A percentile compares a stretch with the other conserved stretches of the same genome.
Conservation (phyloP, 2,888 invertebrate species). For the Antheraea yamamai region DNA sequence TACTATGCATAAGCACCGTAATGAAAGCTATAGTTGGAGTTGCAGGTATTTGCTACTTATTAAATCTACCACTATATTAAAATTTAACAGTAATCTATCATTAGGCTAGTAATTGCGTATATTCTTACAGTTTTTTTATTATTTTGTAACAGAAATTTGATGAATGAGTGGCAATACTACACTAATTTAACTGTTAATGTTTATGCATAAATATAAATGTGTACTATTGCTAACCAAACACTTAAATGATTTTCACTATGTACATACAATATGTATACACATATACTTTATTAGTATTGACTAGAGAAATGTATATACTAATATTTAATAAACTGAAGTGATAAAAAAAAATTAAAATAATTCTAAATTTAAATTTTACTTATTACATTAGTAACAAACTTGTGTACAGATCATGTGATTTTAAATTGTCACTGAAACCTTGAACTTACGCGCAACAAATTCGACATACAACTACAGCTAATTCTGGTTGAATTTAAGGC, state of each 20-base stretch:
- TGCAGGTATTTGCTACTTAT: constrained; percentile 83
- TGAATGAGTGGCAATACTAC: background rate
- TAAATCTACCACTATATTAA: constrained; percentile 44
- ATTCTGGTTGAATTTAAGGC: too few species aligned
- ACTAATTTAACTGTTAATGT: background rate
- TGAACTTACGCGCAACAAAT: too few species aligned
- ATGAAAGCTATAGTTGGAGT: constrained; percentile 95
- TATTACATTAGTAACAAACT: too few species aligned
- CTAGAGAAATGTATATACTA: too few species aligned
- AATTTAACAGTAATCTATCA: background rate
- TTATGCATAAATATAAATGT: background rate
- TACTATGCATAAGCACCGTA: constrained; percentile 87
- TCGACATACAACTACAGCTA: too few species aligned
- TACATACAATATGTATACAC: too few species aligned
- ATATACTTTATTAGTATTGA: too few species aligned
- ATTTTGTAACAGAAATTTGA: background rate
- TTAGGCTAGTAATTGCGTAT: background rate
- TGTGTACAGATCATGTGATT: too few species aligned
- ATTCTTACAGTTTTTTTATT: background rate
- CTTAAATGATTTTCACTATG: background rate
- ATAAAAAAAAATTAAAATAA: too few species aligned
- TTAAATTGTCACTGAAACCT: too few species aligned
- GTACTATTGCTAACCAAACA: background rate
- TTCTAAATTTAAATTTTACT: too few species aligned
- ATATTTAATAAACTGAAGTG: too few species aligned